These are phyloP conservation scores for Lagocephalus sceleratus DNA, from an alignment of 2,797 vertebrate species.

Conservation along the genomic window DNA sequence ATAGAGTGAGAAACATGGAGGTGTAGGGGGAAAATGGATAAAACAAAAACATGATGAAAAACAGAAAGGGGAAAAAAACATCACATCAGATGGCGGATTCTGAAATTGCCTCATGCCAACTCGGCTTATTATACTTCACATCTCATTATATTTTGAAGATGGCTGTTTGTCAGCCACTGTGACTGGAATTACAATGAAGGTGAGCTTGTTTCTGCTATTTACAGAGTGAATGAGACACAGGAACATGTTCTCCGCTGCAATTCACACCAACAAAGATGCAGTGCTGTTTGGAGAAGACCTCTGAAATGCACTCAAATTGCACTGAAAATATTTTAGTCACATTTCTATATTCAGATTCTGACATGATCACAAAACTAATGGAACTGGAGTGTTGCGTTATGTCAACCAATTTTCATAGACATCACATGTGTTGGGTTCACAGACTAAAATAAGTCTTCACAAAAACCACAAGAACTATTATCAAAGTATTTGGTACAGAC, in stretches of 20 bases:
- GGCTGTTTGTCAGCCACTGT: constrained; percentile 60
- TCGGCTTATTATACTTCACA: constrained; percentile 69
- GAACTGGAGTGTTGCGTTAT: too few relatives aligned
- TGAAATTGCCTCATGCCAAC: constrained; percentile 58
- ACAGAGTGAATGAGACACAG: constrained; percentile 25
- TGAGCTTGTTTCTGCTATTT: constrained; percentile 37
- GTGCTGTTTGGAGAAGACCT: not conserved
- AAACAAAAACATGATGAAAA: constrained; percentile 45
- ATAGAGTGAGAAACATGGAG: constrained; percentile 11
- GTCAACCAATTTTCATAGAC: too few relatives aligned
- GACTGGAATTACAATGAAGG: constrained; percentile 59
- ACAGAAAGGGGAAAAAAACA: constrained; percentile 11
- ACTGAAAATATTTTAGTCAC: too few relatives aligned
- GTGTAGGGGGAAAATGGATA: constrained; percentile 7
- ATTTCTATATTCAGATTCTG: too few relatives aligned
- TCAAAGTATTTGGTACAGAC: too few relatives aligned
- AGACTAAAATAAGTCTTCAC: too few relatives aligned
- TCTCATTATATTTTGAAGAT: constrained; percentile 66
- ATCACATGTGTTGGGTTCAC: too few relatives aligned
- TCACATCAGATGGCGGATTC: constrained; percentile 45
- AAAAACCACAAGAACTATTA: too few relatives aligned
- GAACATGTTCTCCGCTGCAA: constrained; percentile 5
- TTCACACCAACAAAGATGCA: constrained; percentile 6
- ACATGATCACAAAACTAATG: too few relatives aligned
- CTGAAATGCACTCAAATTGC: not conserved